Percentiles rank a stretch among this genome's conserved stretches.
These are phyloP conservation scores for Montipora sp. DNA, from an alignment of 64 coral and sea anemone genomes.

Conservation along the genomic window DNA sequence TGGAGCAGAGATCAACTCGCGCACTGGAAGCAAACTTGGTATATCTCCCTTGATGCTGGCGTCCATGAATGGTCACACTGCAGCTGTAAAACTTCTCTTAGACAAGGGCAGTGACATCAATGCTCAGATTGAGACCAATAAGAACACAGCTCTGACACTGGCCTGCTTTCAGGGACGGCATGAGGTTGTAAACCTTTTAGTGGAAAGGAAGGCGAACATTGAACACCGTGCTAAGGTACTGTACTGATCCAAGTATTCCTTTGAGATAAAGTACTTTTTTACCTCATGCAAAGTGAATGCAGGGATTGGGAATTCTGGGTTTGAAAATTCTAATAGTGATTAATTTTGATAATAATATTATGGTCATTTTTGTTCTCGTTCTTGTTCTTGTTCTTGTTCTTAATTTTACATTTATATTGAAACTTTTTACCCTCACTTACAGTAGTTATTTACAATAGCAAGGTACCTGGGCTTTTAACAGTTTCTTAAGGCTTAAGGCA, in stretches of 20 bases:
- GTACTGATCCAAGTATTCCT: not conserved
- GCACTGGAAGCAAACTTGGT: conserved; percentile 96
- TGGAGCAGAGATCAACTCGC: conserved; percentile 97
- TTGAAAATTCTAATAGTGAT: not conserved
- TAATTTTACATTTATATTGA: too few species aligned
- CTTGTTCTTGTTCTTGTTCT: too few species aligned
- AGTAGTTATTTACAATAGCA: too few species aligned
- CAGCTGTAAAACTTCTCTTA: conserved; percentile 93
- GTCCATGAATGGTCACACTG: conserved; percentile 96
- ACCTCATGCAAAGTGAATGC: not conserved
- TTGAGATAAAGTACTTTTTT: not conserved
- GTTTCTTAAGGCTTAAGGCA: too few species aligned
- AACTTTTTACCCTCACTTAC: too few species aligned
- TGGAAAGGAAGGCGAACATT: conserved; percentile 98
- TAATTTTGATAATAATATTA: too few species aligned
- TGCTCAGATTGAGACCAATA: conserved; percentile 99
- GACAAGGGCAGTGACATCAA: conserved; percentile 99
- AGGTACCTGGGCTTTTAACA: too few species aligned
- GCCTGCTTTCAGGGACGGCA: conserved; percentile 97
- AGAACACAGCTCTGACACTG: conserved; percentile 92
- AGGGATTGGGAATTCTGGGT: not conserved
- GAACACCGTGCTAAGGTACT: conserved; percentile 95
- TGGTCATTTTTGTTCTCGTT: too few species aligned
- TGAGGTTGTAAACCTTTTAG: conserved; percentile 96
- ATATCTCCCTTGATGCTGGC: conserved; percentile 97